A percentile compares a stretch with the other conserved stretches of the same genome.
phyloP scores from a whole-genome alignment of 2,113 vertebrate species.

The Megaceryle maxima region DNA sequence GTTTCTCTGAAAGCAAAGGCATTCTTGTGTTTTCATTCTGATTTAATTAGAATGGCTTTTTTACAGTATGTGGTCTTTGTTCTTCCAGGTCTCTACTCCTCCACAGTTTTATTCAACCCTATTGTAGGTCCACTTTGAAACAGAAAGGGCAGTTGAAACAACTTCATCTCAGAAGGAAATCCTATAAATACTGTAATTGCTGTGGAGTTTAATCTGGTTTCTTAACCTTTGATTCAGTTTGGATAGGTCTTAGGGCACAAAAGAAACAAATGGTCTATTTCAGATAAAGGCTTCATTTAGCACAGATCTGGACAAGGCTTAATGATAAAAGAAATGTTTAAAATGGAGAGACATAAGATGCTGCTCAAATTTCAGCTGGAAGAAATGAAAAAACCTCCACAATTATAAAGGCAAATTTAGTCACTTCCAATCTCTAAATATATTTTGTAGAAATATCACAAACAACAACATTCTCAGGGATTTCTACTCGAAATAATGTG shows the following conservation, averaged over 20 bases:
- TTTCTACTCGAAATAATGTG: slow-evolving; percentile 70
- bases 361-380: slow-evolving; percentile 12
- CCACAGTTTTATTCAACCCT: slow-evolving; percentile 29
- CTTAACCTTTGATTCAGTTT: slow-evolving; percentile 59
- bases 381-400: background rate
- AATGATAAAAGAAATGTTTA: slow-evolving; percentile 30
- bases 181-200: slow-evolving; percentile 54
- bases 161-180: slow-evolving; percentile 56
- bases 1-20: slow-evolving; percentile 45
- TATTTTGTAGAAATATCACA: slow-evolving; percentile 45
- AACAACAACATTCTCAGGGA: slow-evolving; percentile 56
- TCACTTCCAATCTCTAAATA: slow-evolving; percentile 11
- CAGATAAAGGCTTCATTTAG: slow-evolving; percentile 37
- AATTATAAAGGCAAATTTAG: slow-evolving; percentile 27
- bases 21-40: slow-evolving; percentile 52
- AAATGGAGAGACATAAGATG: background rate
- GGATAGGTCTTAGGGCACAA: slow-evolving; percentile 28
- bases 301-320: slow-evolving; percentile 16
- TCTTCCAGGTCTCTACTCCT: slow-evolving; percentile 35
- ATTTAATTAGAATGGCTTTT: slow-evolving; percentile 62
- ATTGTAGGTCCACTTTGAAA: slow-evolving; percentile 24
- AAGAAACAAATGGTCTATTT: slow-evolving; percentile 26
- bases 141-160: slow-evolving; percentile 54
- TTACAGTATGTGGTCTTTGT: slow-evolving; percentile 59
- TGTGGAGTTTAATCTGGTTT: slow-evolving; percentile 45